Evolutionary conservation across 2,888 invertebrate species (phyloP), one percentile per base, ranked within the genome.

Genomic region (Rutpela maculata): DNA sequence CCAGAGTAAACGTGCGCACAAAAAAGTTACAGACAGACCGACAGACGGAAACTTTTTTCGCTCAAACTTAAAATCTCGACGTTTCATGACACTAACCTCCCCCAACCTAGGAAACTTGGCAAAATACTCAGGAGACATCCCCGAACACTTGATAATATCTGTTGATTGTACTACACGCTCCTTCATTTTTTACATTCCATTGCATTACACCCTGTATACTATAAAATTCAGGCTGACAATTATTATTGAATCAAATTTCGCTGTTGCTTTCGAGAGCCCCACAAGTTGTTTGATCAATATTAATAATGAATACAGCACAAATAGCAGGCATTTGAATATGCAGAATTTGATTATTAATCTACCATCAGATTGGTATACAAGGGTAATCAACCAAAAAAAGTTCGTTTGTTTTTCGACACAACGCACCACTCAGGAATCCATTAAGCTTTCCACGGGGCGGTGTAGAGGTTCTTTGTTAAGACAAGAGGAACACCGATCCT

Each of bases 371-470:
- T 55, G 55, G 50, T 17, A 22, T 26, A 67, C 56, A 65, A 19
- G 65, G 65, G 65, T 43, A 65, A 65, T 65, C 38, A 65, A 65
- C 65, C 43, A 50, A 65, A 65, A 65, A 65, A 65, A 65, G 19
- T 43, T 65, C 7, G 65, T 43, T 43, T 65, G 65, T 65, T 65
- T 43, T 43, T 17, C 38, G 65, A 19, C 22, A 43, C 3, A 18
- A 43, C 65, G 65, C 43, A 18, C 26, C 67, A 50, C 26, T 67
- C 67, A 67, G 55, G 22, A 67, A 67, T 67, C 67, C 67, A 67
- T 67, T 67, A 67, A 50, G 55, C 55, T 55, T 50, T 50, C 56
- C 50, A 26, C 55, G 50, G 67, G 67, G 19, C 55, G 65, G 65
- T 15, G 38, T 17, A 38, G 15, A 67, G 67, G 38, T 55, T 55